Conservation (phyloP, 1,140 invertebrate genomes). For the Cotesia vestalis region DNA sequence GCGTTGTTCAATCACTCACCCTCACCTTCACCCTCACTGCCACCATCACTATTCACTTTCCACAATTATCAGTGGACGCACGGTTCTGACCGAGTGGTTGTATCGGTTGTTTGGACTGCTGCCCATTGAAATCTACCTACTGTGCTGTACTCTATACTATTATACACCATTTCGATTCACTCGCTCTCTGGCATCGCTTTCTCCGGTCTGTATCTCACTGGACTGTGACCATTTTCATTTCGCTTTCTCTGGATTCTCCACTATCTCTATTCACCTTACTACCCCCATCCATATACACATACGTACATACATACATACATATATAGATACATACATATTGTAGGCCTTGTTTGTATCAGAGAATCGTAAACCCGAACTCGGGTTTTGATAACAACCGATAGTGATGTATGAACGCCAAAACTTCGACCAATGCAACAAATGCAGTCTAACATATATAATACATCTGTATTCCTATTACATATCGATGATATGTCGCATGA, state of each 20-base stretch:
- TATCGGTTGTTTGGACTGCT: constrained; percentile 19
- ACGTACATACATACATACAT: not conserved
- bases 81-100: constrained; percentile 8
- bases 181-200: not conserved
- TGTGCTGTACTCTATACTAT: too few species aligned
- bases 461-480: too few species aligned
- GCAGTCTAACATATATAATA: too few species aligned
- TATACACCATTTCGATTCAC: not conserved
- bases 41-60: constrained; percentile 22
- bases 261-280: not conserved
- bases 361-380: too few species aligned
- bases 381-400: too few species aligned
- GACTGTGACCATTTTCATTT: not conserved
- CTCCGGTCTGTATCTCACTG: too few species aligned
- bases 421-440: too few species aligned
- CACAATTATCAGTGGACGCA: constrained; percentile 13
- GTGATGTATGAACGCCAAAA: too few species aligned
- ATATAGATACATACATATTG: not conserved
- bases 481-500: too few species aligned
- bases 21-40: not conserved
- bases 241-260: not conserved
- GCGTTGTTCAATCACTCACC: constrained; percentile 5
- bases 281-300: not conserved
- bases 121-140: constrained; percentile 3
- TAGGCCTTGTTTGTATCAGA: too few species aligned